A percentile compares a stretch with the other conserved stretches of the same genome.
Evolutionary conservation across 2,888 invertebrate genomes (phyloP).

Genomic region (Cotesia congregata): DNA sequence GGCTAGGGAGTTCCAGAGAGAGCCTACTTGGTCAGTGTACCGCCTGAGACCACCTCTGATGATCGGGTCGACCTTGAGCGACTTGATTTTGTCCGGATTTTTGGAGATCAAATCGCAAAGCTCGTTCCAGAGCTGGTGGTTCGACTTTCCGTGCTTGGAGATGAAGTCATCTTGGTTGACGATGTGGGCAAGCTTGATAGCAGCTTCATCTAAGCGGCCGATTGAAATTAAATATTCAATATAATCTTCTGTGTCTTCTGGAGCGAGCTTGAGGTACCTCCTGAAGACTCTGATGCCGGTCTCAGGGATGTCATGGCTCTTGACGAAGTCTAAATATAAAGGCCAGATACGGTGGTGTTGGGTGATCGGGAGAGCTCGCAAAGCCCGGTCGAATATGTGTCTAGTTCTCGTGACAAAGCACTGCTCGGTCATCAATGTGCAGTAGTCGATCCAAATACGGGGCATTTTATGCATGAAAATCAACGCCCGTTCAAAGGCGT

Average conservation of each 20-base stretch:
- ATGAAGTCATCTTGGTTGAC: conserved; percentile 97
- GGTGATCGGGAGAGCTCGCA: conserved; percentile 97
- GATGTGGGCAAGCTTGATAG: conserved; percentile 89
- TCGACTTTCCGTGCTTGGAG: conserved; percentile 97
- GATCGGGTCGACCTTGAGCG: conserved; percentile 96
- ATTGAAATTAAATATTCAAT: conserved; percentile 92
- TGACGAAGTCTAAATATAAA: conserved; percentile 91
- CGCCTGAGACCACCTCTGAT: conserved; percentile 95
- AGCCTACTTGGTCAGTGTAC: conserved; percentile 97
- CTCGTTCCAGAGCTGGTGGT: conserved; percentile 99
- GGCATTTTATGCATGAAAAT: conserved; percentile 99
- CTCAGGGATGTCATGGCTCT: conserved; percentile 90
- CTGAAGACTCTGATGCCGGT: conserved; percentile 96
- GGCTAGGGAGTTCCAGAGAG: conserved; percentile 97
- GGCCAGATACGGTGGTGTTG: conserved; percentile 99
- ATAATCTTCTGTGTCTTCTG: conserved; percentile 97
- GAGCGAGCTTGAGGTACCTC: conserved; percentile 88
- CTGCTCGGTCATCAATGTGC: conserved; percentile 91
- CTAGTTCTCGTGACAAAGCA: conserved; percentile 92
- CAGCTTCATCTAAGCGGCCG: conserved; percentile 94
- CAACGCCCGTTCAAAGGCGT: conserved; percentile 94
- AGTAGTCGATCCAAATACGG: conserved; percentile 99
- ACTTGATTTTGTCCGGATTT: conserved; percentile 93
- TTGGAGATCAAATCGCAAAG: conserved; percentile 97
- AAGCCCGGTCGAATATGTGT: conserved; percentile 93